Evolutionary conservation across 2,113 vertebrate species (phyloP), one percentile per base, ranked within the genome.

Genomic region (human): DNA sequence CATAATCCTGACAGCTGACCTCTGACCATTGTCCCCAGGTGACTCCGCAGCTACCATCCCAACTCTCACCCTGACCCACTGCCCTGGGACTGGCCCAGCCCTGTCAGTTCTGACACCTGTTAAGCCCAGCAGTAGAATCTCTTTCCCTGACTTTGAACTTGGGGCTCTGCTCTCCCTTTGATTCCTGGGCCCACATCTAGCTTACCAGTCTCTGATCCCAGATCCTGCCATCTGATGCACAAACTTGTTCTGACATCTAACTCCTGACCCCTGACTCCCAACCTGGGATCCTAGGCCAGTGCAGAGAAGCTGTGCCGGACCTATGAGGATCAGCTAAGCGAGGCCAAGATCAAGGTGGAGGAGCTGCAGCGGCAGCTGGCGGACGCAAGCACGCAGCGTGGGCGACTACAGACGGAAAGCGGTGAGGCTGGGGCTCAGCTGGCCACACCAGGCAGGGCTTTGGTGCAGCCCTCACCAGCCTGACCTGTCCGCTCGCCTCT

Each of bases 301-400:
- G 98, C 99, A 0, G 99, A 99, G 98, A 99, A 99, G 98, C 98
- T 98, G 93, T 99, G 99, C 82, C 99, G 99, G 52, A 98, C 99
- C 45, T 99, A 99, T 0, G 99, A 99, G 98, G 99, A 99, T 94
- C 99, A 99, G 97, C 98, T 99, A 97, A 99, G 98, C 0, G 99
- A 99, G 97, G 98, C 99, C 80, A 99, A 99, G 98, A 97, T 98
- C 97, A 99, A 99, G 73, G 99, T 98, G 61, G 99, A 99, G 0
- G 99, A 99, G 98, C 99, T 99, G 96, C 99, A 99, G 97, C 98
- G 99, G 2, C 99, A 99, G 85, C 98, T 99, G 97, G 99, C 93
- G 0, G 99, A 99, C 0, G 98, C 98, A 52, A 99, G 89, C 96
- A 97, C 99, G 0, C 99, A 99, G 97, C 98, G 98, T 50, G 99